These are phyloP conservation scores for Eulemur rufifrons DNA, from an alignment of 2,113 vertebrate species.

Conservation along the genomic window DNA sequence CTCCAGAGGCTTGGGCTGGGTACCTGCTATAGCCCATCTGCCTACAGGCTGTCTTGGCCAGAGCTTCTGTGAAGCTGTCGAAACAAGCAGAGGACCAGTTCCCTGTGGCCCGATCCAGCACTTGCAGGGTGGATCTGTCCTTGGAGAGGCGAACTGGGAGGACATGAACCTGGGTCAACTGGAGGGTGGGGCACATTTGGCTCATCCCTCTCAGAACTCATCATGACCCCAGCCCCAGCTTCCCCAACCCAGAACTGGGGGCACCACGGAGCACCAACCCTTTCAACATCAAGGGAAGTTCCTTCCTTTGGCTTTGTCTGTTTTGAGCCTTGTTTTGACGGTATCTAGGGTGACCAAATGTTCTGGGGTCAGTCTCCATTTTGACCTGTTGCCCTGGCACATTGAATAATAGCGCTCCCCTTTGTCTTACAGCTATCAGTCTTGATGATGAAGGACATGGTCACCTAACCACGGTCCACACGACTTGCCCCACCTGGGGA, in stretches of 20 bases:
- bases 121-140: conserved; percentile 86
- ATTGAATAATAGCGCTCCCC: not conserved
- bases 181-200: not conserved
- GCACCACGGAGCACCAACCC: not conserved
- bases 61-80: conserved; percentile 83
- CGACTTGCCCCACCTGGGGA: not conserved
- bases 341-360: not conserved
- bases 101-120: conserved; percentile 71
- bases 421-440: not conserved
- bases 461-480: not conserved
- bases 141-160: conserved; percentile 83
- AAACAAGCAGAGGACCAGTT: conserved; percentile 90
- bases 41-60: conserved; percentile 87
- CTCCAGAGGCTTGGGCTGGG: not conserved
- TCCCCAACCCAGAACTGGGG: not conserved
- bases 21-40: conserved; percentile 93
- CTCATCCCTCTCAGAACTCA: not conserved
- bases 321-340: not conserved
- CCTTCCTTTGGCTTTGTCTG: not conserved
- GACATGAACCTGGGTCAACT: conserved; percentile 10
- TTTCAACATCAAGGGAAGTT: not conserved
- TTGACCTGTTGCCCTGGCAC: not conserved
- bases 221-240: not conserved
- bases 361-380: not conserved
- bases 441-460: not conserved